Percentiles rank a stretch among this genome's conserved stretches.
These are phyloP conservation scores for Dicranocentrus wangi DNA, from an alignment of 2,888 invertebrate genomes.

Conservation along the genomic window DNA sequence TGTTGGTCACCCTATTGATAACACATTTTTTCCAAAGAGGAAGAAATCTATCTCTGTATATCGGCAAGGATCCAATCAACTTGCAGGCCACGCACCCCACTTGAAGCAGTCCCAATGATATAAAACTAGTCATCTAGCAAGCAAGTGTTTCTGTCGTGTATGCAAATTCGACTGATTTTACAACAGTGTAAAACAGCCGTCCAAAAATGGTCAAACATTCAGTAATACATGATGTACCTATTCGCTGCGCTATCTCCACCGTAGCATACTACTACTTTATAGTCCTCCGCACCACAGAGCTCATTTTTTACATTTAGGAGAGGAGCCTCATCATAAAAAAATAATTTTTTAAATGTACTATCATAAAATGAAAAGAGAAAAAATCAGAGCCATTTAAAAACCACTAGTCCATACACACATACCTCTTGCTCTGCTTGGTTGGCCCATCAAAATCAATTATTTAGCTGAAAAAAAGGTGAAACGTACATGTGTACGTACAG, in stretches of 20 bases:
- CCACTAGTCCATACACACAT: conserved; percentile 12
- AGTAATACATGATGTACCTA: neutral
- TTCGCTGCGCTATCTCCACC: neutral
- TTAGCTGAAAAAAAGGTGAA: neutral
- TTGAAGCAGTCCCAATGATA: no score
- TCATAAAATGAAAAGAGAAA: neutral
- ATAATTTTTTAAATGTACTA: conserved; percentile 20
- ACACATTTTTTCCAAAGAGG: conserved; percentile 27
- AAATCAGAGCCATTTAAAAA: conserved; percentile 26
- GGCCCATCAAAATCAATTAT: conserved; percentile 55
- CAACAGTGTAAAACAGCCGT: conserved; percentile 49
- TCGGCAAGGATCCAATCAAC: no score
- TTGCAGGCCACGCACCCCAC: no score
- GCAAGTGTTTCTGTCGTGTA: conserved; percentile 32
- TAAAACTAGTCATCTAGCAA: no score
- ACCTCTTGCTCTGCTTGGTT: conserved; percentile 14
- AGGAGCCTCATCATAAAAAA: conserved; percentile 57
- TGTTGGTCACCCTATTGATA: conserved; percentile 30
- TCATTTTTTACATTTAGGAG: no score
- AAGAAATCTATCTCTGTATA: no score
- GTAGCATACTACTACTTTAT: no score
- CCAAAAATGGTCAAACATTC: conserved; percentile 42
- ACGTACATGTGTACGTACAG: conserved; percentile 26
- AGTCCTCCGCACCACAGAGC: no score
- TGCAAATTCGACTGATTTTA: conserved; percentile 54